Percentiles rank a stretch among this genome's conserved stretches.
Evolutionary conservation across 2,113 vertebrate species (phyloP).

Genomic region (Mus pahari): DNA sequence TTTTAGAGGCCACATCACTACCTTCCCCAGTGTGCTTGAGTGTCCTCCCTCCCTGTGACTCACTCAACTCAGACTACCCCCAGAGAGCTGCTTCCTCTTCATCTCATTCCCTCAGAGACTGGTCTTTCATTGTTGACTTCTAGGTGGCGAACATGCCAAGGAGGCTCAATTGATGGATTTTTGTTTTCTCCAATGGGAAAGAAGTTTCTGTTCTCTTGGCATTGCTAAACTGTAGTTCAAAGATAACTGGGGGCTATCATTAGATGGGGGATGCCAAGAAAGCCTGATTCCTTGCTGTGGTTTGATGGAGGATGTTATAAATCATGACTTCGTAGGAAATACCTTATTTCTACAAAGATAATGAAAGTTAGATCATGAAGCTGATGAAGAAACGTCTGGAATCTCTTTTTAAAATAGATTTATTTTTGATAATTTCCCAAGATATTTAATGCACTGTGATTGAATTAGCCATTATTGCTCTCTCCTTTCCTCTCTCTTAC

Average conservation of each 20-base stretch:
- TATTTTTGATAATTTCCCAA: background rate
- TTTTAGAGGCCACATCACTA: background rate
- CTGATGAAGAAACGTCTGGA: background rate
- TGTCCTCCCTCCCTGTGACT: background rate
- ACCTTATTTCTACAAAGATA: background rate
- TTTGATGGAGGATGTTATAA: background rate
- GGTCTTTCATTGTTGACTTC: background rate
- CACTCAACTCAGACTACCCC: background rate
- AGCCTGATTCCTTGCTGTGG: background rate
- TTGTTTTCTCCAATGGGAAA: background rate
- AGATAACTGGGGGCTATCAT: background rate
- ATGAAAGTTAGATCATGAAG: background rate
- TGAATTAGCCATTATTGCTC: background rate
- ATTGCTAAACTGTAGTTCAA: background rate
- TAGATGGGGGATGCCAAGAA: background rate
- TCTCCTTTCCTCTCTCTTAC: background rate
- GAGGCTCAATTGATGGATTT: background rate
- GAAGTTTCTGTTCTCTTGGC: background rate
- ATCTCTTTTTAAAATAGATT: background rate
- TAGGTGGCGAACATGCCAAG: background rate
- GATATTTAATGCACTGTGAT: background rate
- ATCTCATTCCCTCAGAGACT: background rate
- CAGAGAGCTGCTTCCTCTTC: background rate
- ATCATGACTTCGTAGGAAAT: background rate
- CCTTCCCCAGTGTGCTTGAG: background rate